These are phyloP conservation scores for Poeciliopsis gracilis DNA, from an alignment of 2,797 vertebrate genomes.

Conservation along the genomic window DNA sequence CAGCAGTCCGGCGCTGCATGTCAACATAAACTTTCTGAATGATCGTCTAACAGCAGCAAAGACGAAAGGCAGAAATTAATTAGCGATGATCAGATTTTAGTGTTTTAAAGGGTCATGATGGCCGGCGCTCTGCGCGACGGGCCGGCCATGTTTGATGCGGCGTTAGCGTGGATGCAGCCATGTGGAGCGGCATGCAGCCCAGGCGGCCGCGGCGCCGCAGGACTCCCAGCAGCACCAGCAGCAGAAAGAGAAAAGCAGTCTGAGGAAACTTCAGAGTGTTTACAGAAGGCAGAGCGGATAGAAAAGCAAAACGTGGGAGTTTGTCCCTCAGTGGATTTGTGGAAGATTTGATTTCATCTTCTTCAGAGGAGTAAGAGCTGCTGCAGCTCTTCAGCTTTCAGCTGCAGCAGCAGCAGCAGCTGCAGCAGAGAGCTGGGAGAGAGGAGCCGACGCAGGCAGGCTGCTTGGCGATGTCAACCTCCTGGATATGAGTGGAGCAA, in stretches of 20 bases:
- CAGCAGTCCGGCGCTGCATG: slow-evolving; percentile 26
- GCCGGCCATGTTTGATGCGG: slow-evolving; percentile 56
- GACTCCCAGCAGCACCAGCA: slow-evolving; percentile 36
- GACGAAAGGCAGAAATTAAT: slow-evolving; percentile 34
- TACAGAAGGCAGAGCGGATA: slow-evolving; percentile 62
- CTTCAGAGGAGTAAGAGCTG: slow-evolving; percentile 57
- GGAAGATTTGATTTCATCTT: slow-evolving; percentile 66
- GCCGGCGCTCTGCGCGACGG: slow-evolving; percentile 40
- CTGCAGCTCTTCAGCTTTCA: slow-evolving; percentile 23
- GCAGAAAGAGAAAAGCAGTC: slow-evolving; percentile 41
- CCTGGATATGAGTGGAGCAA: slow-evolving; percentile 66
- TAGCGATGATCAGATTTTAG: slow-evolving; percentile 45
- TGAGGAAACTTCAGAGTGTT: slow-evolving; percentile 65
- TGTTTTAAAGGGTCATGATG: slow-evolving; percentile 50
- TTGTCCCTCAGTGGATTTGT: slow-evolving; percentile 67
- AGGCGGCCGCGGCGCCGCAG: slow-evolving; percentile 52
- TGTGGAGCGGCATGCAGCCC: slow-evolving; percentile 63
- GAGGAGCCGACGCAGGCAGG: slow-evolving; percentile 32
- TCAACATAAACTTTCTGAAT: slow-evolving; percentile 36
- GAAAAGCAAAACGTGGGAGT: slow-evolving; percentile 69
- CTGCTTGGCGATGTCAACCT: slow-evolving; percentile 62
- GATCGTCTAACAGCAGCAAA: slow-evolving; percentile 47
- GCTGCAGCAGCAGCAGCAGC: too few relatives aligned
- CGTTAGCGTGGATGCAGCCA: slow-evolving; percentile 55
- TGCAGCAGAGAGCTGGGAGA: slow-evolving; percentile 1